These are phyloP conservation scores for Struthio camelus DNA, from an alignment of 2,113 vertebrate genomes.

Conservation along the genomic window DNA sequence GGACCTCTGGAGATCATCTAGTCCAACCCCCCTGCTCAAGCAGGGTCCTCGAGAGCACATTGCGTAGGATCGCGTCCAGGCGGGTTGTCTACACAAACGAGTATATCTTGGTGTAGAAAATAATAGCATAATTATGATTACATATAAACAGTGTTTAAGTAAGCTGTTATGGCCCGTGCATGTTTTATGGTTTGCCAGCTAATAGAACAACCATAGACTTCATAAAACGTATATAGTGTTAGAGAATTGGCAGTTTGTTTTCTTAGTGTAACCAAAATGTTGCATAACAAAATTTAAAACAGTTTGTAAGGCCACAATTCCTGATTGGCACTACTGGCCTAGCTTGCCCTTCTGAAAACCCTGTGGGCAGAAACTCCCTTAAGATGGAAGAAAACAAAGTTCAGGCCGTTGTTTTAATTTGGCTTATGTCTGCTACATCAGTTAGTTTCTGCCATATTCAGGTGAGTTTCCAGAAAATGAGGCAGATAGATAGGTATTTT, in stretches of 20 bases:
- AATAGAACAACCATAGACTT: not conserved
- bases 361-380: not conserved
- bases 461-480: not conserved
- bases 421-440: not conserved
- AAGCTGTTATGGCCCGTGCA: not conserved
- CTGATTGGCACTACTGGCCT: not conserved
- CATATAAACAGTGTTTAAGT: not conserved
- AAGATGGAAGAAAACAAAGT: not conserved
- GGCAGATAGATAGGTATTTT: not conserved
- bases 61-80: too few species aligned
- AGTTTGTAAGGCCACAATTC: not conserved
- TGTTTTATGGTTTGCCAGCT: not conserved
- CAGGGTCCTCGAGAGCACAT: not conserved
- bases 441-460: not conserved
- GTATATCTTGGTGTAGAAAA: not conserved
- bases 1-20: too few species aligned
- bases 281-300: not conserved
- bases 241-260: not conserved
- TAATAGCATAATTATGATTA: not conserved
- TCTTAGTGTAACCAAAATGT: not conserved
- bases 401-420: not conserved
- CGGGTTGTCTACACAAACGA: not conserved
- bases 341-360: not conserved
- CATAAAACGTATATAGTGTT: not conserved
- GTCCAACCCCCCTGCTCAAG: too few species aligned